Conservation (phyloP, 2,113 vertebrate species). For the Rissa tridactyla region DNA sequence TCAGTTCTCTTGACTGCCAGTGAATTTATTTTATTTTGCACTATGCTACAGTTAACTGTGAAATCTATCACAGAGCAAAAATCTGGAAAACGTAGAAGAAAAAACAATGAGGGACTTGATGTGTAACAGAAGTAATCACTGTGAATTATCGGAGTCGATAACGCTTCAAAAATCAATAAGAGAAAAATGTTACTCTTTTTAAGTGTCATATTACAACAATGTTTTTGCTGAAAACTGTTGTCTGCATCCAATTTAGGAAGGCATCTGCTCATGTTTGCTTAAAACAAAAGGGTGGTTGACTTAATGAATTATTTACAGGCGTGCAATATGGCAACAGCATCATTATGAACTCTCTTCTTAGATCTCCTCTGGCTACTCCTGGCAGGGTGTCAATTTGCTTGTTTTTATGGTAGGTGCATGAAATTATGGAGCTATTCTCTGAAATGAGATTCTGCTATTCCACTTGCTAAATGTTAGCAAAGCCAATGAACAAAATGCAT, state of each 20-base stretch:
- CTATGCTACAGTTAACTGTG: neutral
- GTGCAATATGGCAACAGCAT: conserved; percentile 74
- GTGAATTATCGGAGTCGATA: conserved; percentile 48
- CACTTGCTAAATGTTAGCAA: conserved; percentile 16
- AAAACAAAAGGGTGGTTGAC: conserved; percentile 81
- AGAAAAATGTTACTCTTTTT: conserved; percentile 70
- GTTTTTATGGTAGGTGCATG: conserved; percentile 76
- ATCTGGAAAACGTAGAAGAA: neutral
- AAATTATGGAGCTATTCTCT: conserved; percentile 67
- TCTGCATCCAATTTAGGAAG: conserved; percentile 74
- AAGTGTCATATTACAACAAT: conserved; percentile 72
- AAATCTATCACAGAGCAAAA: conserved; percentile 34
- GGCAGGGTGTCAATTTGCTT: conserved; percentile 80
- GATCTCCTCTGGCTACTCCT: conserved; percentile 80
- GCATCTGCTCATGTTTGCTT: conserved; percentile 82
- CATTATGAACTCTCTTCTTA: conserved; percentile 76
- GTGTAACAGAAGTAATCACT: conserved; percentile 55
- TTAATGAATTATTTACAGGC: conserved; percentile 84
- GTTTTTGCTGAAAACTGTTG: conserved; percentile 71
- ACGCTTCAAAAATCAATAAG: conserved; percentile 65
- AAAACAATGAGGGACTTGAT: conserved; percentile 42
- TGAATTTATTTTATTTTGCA: conserved; percentile 33
- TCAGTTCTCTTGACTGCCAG: neutral
- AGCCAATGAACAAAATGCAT: neutral
- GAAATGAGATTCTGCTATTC: conserved; percentile 61